A percentile compares a stretch with the other conserved stretches of the same genome.
Conservation (phyloP, 2,888 invertebrate species). For the Odontothrips loti region DNA sequence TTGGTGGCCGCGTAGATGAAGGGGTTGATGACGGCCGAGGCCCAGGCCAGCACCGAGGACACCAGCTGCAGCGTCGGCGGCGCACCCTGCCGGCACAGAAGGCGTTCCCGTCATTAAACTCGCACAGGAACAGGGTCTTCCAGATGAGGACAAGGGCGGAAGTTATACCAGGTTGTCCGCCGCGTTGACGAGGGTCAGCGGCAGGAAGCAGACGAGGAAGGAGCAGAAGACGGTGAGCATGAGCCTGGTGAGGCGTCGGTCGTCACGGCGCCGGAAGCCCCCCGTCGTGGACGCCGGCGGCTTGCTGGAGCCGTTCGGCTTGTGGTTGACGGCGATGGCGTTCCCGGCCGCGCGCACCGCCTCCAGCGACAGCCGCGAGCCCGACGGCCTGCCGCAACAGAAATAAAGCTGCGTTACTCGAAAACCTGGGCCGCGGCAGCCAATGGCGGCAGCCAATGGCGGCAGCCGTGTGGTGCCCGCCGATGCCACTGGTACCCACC, state of each 20-base stretch:
- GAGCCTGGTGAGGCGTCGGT: constrained; percentile 73
- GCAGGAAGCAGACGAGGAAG: constrained; percentile 81
- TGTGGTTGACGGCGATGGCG: constrained; percentile 1
- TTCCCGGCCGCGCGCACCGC: constrained; percentile 1
- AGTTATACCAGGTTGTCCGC: constrained; percentile 65
- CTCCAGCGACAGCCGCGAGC: constrained; percentile 8
- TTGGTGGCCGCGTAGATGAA: constrained; percentile 87
- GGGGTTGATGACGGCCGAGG: constrained; percentile 84
- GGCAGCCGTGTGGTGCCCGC: too few species aligned
- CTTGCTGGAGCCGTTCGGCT: constrained; percentile 43
- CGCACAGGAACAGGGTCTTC: constrained; percentile 22
- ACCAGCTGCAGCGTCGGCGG: constrained; percentile 75
- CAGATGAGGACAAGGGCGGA: neutral
- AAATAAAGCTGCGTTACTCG: too few species aligned
- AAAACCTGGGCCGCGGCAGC: too few species aligned
- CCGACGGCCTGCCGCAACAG: neutral
- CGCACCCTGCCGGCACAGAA: constrained; percentile 33
- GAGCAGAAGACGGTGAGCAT: constrained; percentile 85
- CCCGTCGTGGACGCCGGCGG: constrained; percentile 34
- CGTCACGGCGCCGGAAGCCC: constrained; percentile 56
- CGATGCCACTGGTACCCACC: too few species aligned
- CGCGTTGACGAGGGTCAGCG: constrained; percentile 83
- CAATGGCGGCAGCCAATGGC: too few species aligned
- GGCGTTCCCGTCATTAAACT: constrained; percentile 39
- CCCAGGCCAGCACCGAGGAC: constrained; percentile 83